Conservation (phyloP, 2,888 invertebrate species). For the Sinhomidia bicolor region DNA sequence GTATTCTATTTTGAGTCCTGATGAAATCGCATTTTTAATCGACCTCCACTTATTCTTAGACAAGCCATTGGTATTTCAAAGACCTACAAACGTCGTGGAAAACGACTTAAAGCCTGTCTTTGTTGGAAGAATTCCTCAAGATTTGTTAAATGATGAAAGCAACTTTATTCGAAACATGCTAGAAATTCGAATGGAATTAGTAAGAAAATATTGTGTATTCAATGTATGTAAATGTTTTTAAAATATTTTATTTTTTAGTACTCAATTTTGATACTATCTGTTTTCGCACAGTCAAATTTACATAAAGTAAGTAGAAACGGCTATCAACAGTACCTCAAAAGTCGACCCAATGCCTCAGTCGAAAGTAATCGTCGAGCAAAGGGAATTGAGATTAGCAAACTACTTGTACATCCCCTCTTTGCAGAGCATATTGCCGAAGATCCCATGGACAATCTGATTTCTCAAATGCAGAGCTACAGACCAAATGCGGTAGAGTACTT, state of each 20-base stretch:
- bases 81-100: constrained; percentile 80
- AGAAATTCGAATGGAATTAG: constrained; percentile 88
- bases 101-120: constrained; percentile 84
- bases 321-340: constrained; percentile 93
- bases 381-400: constrained; percentile 84
- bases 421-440: constrained; percentile 82
- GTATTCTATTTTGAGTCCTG: constrained; percentile 93
- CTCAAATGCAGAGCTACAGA: constrained; percentile 88
- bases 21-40: constrained; percentile 95
- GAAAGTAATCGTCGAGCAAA: constrained; percentile 95
- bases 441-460: constrained; percentile 84
- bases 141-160: constrained; percentile 91
- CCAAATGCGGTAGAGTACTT: constrained; percentile 89
- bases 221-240: too few species aligned
- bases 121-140: constrained; percentile 91
- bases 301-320: constrained; percentile 92
- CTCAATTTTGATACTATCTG: too few species aligned
- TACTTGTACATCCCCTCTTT: constrained; percentile 87
- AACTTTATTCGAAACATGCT: constrained; percentile 89
- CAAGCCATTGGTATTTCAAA: constrained; percentile 85
- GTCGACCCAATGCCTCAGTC: constrained; percentile 93
- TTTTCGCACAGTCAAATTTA: constrained; percentile 84
- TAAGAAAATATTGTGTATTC: too few species aligned
- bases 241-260: too few species aligned
- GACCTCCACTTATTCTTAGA: constrained; percentile 97